phyloP scores from a whole-genome alignment of 1,140 invertebrate genomes.

The Antheraea mylitta region DNA sequence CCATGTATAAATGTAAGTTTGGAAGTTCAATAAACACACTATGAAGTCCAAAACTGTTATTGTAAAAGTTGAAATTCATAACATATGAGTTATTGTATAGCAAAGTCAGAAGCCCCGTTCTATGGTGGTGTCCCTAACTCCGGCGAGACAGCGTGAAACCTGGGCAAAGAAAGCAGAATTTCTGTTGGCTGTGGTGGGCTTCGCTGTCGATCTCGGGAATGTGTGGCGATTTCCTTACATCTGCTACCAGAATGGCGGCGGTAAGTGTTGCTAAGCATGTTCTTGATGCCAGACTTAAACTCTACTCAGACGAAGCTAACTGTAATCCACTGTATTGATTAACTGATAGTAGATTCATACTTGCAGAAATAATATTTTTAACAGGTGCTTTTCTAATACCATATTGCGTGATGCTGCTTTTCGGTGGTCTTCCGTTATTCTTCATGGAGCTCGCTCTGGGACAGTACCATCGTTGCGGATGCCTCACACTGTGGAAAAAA shows the following conservation, averaged over 20 bases:
- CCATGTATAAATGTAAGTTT: too few relatives aligned
- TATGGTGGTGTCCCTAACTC: slow-evolving; percentile 82
- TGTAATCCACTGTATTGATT: too few relatives aligned
- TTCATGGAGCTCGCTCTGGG: slow-evolving; percentile 97
- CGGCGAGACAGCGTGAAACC: slow-evolving; percentile 82
- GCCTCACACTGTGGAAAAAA: slow-evolving; percentile 95
- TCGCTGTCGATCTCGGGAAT: slow-evolving; percentile 86
- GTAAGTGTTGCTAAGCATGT: slow-evolving; percentile 54
- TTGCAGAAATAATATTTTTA: too few relatives aligned
- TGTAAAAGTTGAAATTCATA: neutral
- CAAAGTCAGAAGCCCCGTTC: slow-evolving; percentile 71
- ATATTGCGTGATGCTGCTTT: slow-evolving; percentile 93
- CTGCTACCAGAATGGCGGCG: slow-evolving; percentile 90
- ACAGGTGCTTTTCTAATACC: slow-evolving; percentile 96
- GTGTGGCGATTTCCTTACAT: slow-evolving; percentile 86
- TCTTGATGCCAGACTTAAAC: too few relatives aligned
- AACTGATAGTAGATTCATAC: too few relatives aligned
- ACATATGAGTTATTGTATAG: slow-evolving; percentile 5
- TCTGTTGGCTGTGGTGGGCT: slow-evolving; percentile 91
- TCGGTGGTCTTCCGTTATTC: slow-evolving; percentile 95
- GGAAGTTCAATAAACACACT: too few relatives aligned
- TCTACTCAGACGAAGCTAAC: too few relatives aligned
- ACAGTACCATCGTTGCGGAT: slow-evolving; percentile 95
- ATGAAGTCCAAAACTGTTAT: too few relatives aligned
- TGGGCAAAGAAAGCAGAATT: slow-evolving; percentile 94